Percentiles rank a stretch among this genome's conserved stretches.
These are phyloP conservation scores for Aurelia sp. DNA, from an alignment of 30 jellyfish, hydroid and myxozoan species.

Conservation along the genomic window DNA sequence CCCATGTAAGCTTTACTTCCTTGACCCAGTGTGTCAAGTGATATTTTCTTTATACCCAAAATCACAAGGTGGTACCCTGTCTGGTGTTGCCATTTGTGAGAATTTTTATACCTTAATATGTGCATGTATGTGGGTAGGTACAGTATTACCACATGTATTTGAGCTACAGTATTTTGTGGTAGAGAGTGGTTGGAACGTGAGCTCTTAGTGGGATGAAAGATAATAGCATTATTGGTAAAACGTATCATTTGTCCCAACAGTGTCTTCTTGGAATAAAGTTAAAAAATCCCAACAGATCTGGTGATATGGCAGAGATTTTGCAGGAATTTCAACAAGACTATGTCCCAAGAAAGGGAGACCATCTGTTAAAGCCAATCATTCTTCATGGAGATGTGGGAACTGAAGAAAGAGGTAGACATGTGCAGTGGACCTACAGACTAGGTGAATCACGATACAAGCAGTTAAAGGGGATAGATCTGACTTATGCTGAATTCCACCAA, in stretches of 20 bases:
- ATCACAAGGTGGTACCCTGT: too few species aligned
- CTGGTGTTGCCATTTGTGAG: too few species aligned
- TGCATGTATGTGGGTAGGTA: too few species aligned
- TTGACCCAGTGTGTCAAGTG: too few species aligned
- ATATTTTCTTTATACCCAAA: too few species aligned
- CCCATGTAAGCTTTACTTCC: too few species aligned
- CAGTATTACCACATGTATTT: too few species aligned
- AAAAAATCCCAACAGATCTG: background rate
- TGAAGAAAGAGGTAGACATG: slow-evolving; percentile 12
- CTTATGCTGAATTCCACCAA: background rate
- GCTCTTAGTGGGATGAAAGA: too few species aligned
- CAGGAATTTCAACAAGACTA: slow-evolving; percentile 1
- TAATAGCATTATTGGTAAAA: too few species aligned
- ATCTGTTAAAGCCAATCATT: background rate
- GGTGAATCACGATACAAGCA: background rate
- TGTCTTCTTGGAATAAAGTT: slow-evolving; percentile 1
- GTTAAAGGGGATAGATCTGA: background rate
- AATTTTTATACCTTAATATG: too few species aligned
- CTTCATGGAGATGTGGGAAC: slow-evolving; percentile 9
- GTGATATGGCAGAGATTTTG: slow-evolving; percentile 10
- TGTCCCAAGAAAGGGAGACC: background rate
- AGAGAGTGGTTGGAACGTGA: too few species aligned
- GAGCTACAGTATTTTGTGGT: too few species aligned
- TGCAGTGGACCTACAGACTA: slow-evolving; percentile 8
- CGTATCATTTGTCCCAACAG: background rate